Conservation (phyloP, 2,888 invertebrate genomes). For the Thalpophila matura region DNA sequence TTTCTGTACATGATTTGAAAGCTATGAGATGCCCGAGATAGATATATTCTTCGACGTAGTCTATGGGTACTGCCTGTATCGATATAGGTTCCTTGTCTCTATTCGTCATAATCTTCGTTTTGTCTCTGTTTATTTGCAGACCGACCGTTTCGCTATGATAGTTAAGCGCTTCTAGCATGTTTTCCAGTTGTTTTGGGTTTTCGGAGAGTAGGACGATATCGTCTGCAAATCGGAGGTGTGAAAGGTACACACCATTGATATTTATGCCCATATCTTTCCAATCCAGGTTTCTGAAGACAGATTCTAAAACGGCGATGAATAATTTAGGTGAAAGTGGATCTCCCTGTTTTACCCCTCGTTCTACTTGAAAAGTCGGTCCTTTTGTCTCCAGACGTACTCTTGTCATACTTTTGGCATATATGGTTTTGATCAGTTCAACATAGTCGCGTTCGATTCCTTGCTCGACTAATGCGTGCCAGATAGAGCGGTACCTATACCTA, state of each 20-base stretch:
- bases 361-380: background rate
- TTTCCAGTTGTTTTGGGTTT: no score
- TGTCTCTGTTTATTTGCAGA: background rate
- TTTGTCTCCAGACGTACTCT: background rate
- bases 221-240: no score
- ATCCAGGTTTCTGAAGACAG: background rate
- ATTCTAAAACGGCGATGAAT: background rate
- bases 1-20: slow-evolving; percentile 2
- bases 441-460: background rate
- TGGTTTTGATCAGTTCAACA: background rate
- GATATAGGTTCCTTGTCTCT: background rate
- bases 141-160: no score
- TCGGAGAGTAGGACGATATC: no score
- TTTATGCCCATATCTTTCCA: background rate
- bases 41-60: background rate
- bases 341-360: background rate
- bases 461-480: background rate
- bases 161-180: no score
- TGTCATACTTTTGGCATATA: background rate
- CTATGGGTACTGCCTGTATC: background rate
- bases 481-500: no score
- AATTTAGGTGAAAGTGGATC: slow-evolving; percentile 1
- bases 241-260: no score
- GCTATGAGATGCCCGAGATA: slow-evolving; percentile 17
- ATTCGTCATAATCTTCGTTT: background rate